Base-by-base conservation (phyloP, 2,888 invertebrate genomes). In the Malacosoma neustria region DNA sequence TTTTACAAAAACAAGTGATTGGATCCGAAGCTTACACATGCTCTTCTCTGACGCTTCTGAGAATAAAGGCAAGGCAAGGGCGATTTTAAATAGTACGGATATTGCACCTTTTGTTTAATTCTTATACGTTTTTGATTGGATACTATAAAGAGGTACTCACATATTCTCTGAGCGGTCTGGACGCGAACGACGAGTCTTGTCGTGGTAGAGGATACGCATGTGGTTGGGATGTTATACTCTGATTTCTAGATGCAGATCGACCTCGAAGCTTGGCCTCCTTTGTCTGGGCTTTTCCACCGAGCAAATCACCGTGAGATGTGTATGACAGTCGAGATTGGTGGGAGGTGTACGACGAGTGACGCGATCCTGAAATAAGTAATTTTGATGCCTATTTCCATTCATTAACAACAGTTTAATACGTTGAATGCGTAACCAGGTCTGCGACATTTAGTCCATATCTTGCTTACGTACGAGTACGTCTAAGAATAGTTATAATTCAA, bases 281-380 rank as follows among this genome's bases (percentile, higher is more conserved):
- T 48, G 96, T 96, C 87, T 94, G 91, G 29, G 88, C 86, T 43
- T 89, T 88, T 41, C 88, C 89, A 37, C 94, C 93, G 47, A 96
- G 88, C 51, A 96, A 88, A 87, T 97, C 97, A 35, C 93, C 95
- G 77, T 97, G 97, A 29, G 97, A 97, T 47, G 96, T 97, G 76
- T 97, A 97, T 40, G 97, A 97, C 64, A 96, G 89, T 57, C 96
- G 90, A 40, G 96, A 96, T 61, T 95, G 95, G 75, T 97, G 97
- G 44, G 97, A 97, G 54, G 97, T 97, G 85, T 97, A 97, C 57
- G 97, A 97, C 51, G 96, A 96, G 81, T 97, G 96, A 54, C 97
- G 91, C 49, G 97, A 95, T 57, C 94, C 94, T 87, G 82, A 44
- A 60, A 57, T 34, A 29, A 13, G 15, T 9, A 32, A 30, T 3